These are phyloP conservation scores for Pantherophis guttatus DNA, from an alignment of 2,113 vertebrate species.

Conservation along the genomic window DNA sequence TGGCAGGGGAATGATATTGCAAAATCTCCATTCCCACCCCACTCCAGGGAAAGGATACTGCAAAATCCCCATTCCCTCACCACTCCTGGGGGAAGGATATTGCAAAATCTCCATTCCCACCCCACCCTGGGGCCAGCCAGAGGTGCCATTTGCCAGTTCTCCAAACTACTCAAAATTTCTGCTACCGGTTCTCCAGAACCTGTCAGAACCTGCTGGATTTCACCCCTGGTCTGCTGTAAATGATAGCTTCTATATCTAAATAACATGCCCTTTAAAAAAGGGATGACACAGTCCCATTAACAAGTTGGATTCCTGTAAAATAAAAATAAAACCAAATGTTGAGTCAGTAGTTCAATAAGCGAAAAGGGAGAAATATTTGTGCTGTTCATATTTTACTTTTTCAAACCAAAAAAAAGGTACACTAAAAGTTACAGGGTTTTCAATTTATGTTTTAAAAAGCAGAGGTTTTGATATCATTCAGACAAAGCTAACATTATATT, in stretches of 20 bases:
- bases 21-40: no score
- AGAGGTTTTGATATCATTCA: neutral
- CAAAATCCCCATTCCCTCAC: no score
- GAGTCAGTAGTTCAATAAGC: slow-evolving; percentile 16
- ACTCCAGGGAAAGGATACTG: no score
- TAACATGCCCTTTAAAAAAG: neutral
- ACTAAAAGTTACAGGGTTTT: slow-evolving; percentile 32
- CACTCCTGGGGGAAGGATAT: no score
- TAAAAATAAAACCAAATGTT: neutral
- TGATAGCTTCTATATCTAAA: neutral
- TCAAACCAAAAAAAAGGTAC: slow-evolving; percentile 11
- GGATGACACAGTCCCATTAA: neutral
- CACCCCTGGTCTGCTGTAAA: neutral
- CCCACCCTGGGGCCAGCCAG: no score
- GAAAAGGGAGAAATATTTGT: slow-evolving; percentile 22
- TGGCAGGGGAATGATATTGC: no score
- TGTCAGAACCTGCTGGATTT: no score
- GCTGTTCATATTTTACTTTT: slow-evolving; percentile 22
- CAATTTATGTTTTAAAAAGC: slow-evolving; percentile 28
- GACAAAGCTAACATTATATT: neutral
- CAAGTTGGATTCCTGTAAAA: slow-evolving; percentile 15
- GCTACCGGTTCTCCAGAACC: no score
- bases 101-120: no score
- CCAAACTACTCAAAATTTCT: no score
- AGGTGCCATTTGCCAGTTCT: no score